Conservation (phyloP, 2,797 vertebrate species). For the Paramormyrops hopkinsi region DNA sequence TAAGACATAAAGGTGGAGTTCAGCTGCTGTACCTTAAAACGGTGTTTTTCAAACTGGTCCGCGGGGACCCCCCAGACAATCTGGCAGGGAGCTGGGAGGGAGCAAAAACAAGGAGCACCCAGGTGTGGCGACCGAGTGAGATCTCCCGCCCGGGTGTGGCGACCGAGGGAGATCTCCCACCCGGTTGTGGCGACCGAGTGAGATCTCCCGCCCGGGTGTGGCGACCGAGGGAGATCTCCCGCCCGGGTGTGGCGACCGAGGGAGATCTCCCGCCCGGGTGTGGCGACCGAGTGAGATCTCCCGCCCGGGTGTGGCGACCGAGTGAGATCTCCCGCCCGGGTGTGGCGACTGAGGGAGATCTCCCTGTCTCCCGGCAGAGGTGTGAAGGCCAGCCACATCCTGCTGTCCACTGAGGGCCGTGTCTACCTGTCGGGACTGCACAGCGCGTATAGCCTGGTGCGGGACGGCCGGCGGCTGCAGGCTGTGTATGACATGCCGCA, state of each 20-base stretch:
- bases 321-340: not conserved
- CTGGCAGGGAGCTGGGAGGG: not conserved
- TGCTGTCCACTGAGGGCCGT: constrained; percentile 85
- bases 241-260: too few species aligned
- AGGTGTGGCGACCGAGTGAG: not conserved
- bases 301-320: not conserved
- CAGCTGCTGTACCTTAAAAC: not conserved
- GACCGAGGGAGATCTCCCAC: not conserved
- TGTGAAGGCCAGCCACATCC: constrained; percentile 94
- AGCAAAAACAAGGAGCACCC: not conserved
- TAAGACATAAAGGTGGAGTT: not conserved
- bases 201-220: too few species aligned
- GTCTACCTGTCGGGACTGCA: constrained; percentile 91
- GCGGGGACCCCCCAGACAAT: not conserved
- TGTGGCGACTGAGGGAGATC: not conserved
- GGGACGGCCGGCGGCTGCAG: constrained; percentile 77
- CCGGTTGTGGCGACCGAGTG: too few species aligned
- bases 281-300: not conserved
- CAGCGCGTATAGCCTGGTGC: constrained; percentile 87
- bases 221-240: too few species aligned
- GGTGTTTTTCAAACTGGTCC: not conserved
- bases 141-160: not conserved
- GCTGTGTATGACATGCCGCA: constrained; percentile 88
- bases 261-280: too few species aligned
- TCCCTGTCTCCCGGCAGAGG: constrained; percentile 62